Evolutionary conservation across 1,140 invertebrate species (phyloP).

Genomic region (Eurosta solidaginis): DNA sequence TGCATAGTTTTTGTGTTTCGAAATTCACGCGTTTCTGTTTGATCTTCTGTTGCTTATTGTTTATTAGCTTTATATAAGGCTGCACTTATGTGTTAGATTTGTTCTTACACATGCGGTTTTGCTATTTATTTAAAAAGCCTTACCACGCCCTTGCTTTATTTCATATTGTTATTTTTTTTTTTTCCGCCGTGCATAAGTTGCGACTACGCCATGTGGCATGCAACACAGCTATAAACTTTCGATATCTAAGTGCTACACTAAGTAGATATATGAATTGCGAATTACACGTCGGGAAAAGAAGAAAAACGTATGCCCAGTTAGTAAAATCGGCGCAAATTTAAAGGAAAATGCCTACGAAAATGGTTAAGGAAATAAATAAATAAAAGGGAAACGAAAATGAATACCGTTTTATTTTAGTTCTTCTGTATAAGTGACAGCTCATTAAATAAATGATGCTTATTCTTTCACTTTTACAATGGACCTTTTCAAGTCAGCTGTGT

Average conservation of each 20-base stretch:
- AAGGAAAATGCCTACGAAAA: not conserved
- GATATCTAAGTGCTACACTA: no score
- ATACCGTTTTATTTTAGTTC: not conserved
- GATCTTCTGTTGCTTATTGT: not conserved
- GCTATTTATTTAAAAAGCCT: slow-evolving; percentile 18
- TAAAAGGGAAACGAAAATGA: not conserved
- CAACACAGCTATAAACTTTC: no score
- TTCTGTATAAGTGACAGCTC: not conserved
- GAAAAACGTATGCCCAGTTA: not conserved
- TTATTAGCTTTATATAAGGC: not conserved
- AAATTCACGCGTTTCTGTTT: not conserved
- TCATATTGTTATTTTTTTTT: not conserved
- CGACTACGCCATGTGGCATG: not conserved
- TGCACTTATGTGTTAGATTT: not conserved
- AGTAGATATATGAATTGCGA: not conserved
- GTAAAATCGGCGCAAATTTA: not conserved
- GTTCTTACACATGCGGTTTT: not conserved
- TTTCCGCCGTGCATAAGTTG: not conserved
- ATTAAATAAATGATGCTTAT: not conserved
- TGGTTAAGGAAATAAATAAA: not conserved
- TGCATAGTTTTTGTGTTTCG: not conserved
- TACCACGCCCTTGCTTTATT: slow-evolving; percentile 24
- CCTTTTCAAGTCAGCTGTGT: not conserved
- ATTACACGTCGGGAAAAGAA: not conserved
- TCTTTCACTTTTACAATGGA: not conserved